Evolutionary conservation across 1,140 invertebrate species (phyloP), one percentile per base, ranked within the genome.

Genomic region (Drosophila trapezifrons): DNA sequence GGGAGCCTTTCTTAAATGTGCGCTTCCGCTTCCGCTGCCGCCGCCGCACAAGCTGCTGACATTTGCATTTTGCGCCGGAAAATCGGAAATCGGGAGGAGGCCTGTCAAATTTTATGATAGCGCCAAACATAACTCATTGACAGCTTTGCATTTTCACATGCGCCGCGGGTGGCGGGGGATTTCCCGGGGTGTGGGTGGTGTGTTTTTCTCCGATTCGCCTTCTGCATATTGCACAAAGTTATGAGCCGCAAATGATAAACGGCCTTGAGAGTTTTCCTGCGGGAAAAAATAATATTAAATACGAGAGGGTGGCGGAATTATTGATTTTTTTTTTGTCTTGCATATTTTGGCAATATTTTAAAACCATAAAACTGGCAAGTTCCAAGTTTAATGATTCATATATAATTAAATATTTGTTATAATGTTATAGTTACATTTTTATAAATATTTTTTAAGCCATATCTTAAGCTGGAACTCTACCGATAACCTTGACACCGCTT

Each of bases 181-280:
- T 4, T 57, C 4, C 40, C 27, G 4, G 22, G 32, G 2, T 12
- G 46, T 3, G 62, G 58, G n/a, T 32, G 37, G 51, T 29, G 56
- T n/a, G 17, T 54, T 56, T 32, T 52, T 20, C 42, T 13, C 18
- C 67, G 29, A 10, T 10, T 32, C 29, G 75, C 38, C 64, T 85
- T 86, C 65, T 90, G 86, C 78, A 90, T 90, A 90, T 90, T 90
- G 86, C 87, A 90, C 81, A 90, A 86, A 86, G 86, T 90, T 90
- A 90, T 90, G 86, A 90, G 86, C 86, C 86, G 86, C 86, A 90
- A 90, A 90, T 90, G 86, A 90, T 90, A 90, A 90, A 90, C 86
- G 79, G 76, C 73, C 49, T 25, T 42, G 52, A 66, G 51, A 59
- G 64, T 49, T 35, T 57, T 25, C 35, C 20, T 0, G 12, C 13